Conservation (phyloP, 2,888 invertebrate genomes). For the Caradrina kadenii region DNA sequence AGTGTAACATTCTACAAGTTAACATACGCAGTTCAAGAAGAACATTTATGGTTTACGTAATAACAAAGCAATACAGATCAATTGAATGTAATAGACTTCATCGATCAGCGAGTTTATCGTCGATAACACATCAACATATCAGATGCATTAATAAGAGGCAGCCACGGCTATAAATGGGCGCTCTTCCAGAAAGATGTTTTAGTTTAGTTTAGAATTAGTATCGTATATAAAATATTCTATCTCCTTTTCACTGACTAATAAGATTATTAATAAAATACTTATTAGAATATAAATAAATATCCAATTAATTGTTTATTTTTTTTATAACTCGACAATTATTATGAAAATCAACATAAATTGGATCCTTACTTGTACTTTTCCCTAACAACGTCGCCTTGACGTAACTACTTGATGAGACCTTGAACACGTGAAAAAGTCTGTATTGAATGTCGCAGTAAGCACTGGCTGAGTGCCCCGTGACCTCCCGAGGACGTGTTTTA, state of each 20-base stretch:
- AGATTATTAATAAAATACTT: too few species aligned
- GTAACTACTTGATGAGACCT: conserved; percentile 3
- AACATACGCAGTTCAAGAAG: not conserved
- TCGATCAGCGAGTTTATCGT: conserved; percentile 27
- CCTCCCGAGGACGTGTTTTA: conserved; percentile 21
- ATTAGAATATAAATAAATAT: too few species aligned
- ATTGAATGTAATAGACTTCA: conserved; percentile 31
- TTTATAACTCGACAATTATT: too few species aligned
- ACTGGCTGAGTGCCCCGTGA: not conserved
- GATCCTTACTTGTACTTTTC: not conserved
- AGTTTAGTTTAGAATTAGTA: not conserved
- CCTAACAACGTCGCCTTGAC: not conserved
- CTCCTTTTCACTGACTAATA: too few species aligned
- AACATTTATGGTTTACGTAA: not conserved
- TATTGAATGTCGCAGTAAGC: not conserved
- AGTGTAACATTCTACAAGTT: not conserved
- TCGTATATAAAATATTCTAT: too few species aligned
- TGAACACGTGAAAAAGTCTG: not conserved
- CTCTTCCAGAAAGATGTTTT: conserved; percentile 20
- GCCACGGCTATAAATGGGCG: conserved; percentile 49
- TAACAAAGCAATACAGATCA: conserved; percentile 35
- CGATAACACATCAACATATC: conserved; percentile 48
- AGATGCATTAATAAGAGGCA: conserved; percentile 56
- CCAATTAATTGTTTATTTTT: too few species aligned
- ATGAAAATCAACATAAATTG: not conserved